Conservation (phyloP, 2,888 invertebrate species). For the Drosophila paranaensis region DNA sequence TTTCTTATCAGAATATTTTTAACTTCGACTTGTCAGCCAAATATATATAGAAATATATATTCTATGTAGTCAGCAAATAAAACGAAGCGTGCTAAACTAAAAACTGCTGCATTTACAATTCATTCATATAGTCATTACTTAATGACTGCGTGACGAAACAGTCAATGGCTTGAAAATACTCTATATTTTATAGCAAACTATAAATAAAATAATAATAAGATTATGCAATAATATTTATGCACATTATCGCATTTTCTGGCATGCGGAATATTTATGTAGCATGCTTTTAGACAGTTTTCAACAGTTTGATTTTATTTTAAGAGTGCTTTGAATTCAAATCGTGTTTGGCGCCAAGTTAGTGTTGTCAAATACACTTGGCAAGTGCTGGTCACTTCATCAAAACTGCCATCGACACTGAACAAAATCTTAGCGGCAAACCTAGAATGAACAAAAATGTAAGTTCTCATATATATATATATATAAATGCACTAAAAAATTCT, state of each 20-base stretch:
- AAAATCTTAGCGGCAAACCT: constrained; percentile 17
- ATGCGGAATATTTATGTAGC: constrained; percentile 11
- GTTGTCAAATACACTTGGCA: constrained; percentile 12
- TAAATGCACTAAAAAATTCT: background rate
- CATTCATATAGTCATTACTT: constrained; percentile 44
- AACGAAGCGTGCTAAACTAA: background rate
- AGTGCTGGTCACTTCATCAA: constrained; percentile 9
- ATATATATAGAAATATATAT: constrained; percentile 1
- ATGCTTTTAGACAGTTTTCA: constrained; percentile 31
- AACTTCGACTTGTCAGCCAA: constrained; percentile 13
- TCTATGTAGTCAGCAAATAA: constrained; percentile 36
- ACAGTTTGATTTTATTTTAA: background rate
- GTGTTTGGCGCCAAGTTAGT: constrained; percentile 32
- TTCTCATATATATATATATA: too few relatives aligned
- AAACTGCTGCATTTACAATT: constrained; percentile 44
- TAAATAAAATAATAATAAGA: background rate
- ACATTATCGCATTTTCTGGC: background rate
- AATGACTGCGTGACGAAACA: constrained; percentile 33
- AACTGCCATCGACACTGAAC: constrained; percentile 39
- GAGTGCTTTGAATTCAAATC: background rate
- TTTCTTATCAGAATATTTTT: constrained; percentile 26
- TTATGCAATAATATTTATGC: constrained; percentile 5
- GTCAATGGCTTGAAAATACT: background rate
- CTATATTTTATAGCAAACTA: background rate
- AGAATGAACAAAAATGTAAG: background rate